Base-by-base conservation (phyloP, 2,797 vertebrate genomes). In the Lepidocolaptes lacrymiger region DNA sequence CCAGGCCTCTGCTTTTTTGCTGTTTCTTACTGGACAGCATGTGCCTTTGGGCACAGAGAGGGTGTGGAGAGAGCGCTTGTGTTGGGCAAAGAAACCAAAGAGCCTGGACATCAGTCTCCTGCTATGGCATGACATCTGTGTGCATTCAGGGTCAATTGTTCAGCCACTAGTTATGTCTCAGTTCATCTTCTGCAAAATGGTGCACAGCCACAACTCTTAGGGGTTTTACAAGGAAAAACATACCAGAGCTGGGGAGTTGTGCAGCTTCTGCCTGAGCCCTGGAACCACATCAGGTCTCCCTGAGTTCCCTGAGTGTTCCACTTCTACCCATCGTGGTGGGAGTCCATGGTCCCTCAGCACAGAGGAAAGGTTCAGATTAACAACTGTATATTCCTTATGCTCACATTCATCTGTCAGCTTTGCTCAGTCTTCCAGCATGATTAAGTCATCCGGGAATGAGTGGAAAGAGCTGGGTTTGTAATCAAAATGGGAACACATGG, bases 391-490 rank as follows among this genome's bases (percentile, higher is more conserved):
- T 61, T 89, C 62, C 81, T 74, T 55, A 12, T 6, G 30, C 67
- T 84, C 77, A 55, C 72, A 72, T 55, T 58, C 74, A 73, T 94
- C 94, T 90, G 89, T 81, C 83, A 81, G 77, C 84, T 81, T 91
- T 43, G 49, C 63, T 91, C 61, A 52, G 46, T 21, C 64, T 83
- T 49, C 27, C 61, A 68, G 49, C 71, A 23, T 58, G 79, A 69
- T 88, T 85, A 80, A 92, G 64, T 91, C 94, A 85, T 78, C 69
- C 67, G 89, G 78, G 82, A 91, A 74, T 46, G 80, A 79, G 82
- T 72, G 87, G 76, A 92, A 94, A 95, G 89, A 71, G 23, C 37
- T 79, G 46, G 21, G 43, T 78, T 84, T 93, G 68, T 88, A 94
- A 74, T 83, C 90, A 76, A 72, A 81, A 34, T 3, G 9, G 66